These are phyloP conservation scores for Lepidocyrtoides sp. DNA, from an alignment of 2,888 invertebrate genomes.

Conservation along the genomic window DNA sequence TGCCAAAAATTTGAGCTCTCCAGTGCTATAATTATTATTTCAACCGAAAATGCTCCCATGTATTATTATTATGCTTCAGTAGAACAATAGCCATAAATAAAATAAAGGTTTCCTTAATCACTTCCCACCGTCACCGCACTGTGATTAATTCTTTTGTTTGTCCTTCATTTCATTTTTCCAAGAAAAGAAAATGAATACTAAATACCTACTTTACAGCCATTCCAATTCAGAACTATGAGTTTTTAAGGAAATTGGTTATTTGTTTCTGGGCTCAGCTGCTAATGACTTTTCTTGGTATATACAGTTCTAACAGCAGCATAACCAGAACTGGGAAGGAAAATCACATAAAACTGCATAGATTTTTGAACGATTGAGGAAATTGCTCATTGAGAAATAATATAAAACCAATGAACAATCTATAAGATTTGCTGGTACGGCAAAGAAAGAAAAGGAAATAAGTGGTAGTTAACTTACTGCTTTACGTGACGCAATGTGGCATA, in stretches of 20 bases:
- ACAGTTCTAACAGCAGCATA: no score
- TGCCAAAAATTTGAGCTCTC: no score
- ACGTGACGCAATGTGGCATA: neutral
- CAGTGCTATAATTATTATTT: no score
- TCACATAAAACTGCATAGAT: no score
- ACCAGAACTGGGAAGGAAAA: neutral
- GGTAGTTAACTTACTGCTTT: neutral
- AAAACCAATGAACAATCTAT: no score
- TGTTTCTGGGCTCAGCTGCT: neutral
- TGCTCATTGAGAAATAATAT: neutral
- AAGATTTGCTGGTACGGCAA: no score
- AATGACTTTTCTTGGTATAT: neutral
- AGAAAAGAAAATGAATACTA: no score
- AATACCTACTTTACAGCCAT: no score
- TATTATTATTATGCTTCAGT: no score
- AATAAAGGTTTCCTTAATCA: neutral
- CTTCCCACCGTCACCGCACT: neutral
- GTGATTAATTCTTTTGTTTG: neutral
- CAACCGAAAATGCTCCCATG: no score
- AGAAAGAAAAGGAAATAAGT: no score
- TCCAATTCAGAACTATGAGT: no score
- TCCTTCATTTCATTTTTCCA: neutral
- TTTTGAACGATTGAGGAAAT: neutral
- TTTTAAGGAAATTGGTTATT: neutral
- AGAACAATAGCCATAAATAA: neutral